Evolutionary conservation across 1,140 invertebrate species (phyloP).

Genomic region (Amyelois transitella): DNA sequence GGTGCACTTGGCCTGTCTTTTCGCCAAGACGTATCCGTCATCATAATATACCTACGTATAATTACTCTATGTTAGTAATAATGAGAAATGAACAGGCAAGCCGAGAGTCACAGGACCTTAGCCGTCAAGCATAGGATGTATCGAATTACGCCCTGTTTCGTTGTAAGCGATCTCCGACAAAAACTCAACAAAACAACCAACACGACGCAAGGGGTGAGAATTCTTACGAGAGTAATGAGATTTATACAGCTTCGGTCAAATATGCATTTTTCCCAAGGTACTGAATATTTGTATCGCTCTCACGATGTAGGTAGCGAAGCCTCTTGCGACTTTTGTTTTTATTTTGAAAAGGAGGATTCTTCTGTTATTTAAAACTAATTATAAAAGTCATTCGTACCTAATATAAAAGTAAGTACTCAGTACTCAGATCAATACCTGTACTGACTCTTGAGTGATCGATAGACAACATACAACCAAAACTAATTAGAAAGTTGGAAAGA

Average conservation of each 20-base stretch:
- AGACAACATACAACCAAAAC: too few species aligned
- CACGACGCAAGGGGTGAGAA: slow-evolving; percentile 54
- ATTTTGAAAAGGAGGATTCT: too few species aligned
- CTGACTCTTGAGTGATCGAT: too few species aligned
- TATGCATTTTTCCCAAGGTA: slow-evolving; percentile 24
- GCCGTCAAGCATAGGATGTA: slow-evolving; percentile 64
- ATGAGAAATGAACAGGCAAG: background rate
- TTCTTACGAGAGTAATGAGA: slow-evolving; percentile 55
- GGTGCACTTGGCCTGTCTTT: too few species aligned
- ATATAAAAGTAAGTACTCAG: too few species aligned
- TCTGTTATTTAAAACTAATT: too few species aligned
- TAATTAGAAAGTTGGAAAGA: too few species aligned
- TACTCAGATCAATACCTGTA: too few species aligned
- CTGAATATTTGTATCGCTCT: background rate
- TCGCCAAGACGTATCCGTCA: too few species aligned
- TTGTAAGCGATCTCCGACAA: slow-evolving; percentile 64
- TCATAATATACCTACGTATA: too few species aligned
- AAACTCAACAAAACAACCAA: slow-evolving; percentile 51
- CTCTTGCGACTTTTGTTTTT: too few species aligned
- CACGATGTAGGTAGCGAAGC: background rate
- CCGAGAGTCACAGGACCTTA: background rate
- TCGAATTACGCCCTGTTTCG: slow-evolving; percentile 60
- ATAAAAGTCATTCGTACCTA: too few species aligned
- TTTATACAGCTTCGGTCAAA: slow-evolving; percentile 64
- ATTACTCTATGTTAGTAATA: background rate